A percentile compares a stretch with the other conserved stretches of the same genome.
Evolutionary conservation across 2,888 invertebrate genomes (phyloP).

Genomic region (Cephus pygmeus): DNA sequence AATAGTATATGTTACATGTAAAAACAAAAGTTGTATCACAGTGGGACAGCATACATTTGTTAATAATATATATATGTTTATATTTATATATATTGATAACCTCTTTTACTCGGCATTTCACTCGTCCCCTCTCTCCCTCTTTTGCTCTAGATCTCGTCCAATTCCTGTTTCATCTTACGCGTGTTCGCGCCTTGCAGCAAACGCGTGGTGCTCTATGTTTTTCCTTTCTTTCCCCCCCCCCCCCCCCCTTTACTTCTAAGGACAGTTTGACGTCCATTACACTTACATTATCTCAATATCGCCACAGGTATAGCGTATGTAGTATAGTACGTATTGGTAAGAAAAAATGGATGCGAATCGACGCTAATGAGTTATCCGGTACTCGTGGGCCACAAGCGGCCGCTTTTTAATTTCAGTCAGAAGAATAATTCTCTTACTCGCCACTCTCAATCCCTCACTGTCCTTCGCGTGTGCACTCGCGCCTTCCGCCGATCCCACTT

Average conservation of each 20-base stretch:
- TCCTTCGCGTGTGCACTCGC: not conserved
- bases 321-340: not conserved
- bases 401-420: too few species aligned
- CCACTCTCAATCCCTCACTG: slow-evolving; percentile 8
- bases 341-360: not conserved
- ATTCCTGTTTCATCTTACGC: not conserved
- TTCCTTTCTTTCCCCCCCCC: not conserved
- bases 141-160: not conserved
- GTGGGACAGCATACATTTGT: slow-evolving; percentile 64
- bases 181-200: not conserved
- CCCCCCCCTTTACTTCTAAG: not conserved
- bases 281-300: not conserved
- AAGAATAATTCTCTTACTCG: slow-evolving; percentile 30
- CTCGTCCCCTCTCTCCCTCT: too few species aligned
- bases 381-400: too few species aligned
- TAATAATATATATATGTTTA: slow-evolving; percentile 44
- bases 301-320: not conserved
- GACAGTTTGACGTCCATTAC: not conserved
- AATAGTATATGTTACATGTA: slow-evolving; percentile 63
- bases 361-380: too few species aligned
- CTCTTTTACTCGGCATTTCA: not conserved
- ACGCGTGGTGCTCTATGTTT: not conserved
- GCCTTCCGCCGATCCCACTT: not conserved
- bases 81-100: not conserved
- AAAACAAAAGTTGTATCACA: slow-evolving; percentile 65